Evolutionary conservation across 2,797 vertebrate genomes (phyloP).

Genomic region (Halcyon leucocephala): DNA sequence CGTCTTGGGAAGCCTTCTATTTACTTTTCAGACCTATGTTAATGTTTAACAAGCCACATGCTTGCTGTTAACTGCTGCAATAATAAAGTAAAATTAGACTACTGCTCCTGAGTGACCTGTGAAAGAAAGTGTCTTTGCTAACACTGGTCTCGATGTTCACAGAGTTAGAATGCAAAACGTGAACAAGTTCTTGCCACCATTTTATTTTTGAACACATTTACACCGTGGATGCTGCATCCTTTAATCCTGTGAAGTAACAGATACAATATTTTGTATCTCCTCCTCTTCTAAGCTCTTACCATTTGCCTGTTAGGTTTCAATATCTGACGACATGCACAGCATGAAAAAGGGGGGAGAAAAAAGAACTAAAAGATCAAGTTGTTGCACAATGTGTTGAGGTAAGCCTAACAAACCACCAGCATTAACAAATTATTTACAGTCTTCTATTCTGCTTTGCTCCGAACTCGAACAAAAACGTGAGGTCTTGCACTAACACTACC

Average conservation of each 20-base stretch:
- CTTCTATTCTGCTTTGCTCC: background rate
- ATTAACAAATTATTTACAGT: background rate
- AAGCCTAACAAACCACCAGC: slow-evolving; percentile 4
- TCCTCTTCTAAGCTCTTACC: slow-evolving; percentile 85
- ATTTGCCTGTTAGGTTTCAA: slow-evolving; percentile 95
- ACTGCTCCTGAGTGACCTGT: background rate
- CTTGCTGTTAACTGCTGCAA: background rate
- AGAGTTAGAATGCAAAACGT: background rate
- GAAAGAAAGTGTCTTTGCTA: slow-evolving; percentile 64
- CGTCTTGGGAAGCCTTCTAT: background rate
- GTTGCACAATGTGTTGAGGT: slow-evolving; percentile 32
- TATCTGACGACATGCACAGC: slow-evolving; percentile 92
- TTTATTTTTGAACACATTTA: slow-evolving; percentile 68
- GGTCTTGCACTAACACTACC: background rate
- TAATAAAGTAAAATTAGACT: background rate
- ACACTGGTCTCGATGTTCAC: background rate
- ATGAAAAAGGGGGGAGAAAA: slow-evolving; percentile 75
- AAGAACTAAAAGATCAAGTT: slow-evolving; percentile 74
- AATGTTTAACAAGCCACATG: background rate
- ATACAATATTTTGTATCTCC: slow-evolving; percentile 58
- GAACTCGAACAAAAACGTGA: background rate
- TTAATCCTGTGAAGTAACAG: slow-evolving; percentile 40
- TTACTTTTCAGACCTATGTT: background rate
- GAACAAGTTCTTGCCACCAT: slow-evolving; percentile 44
- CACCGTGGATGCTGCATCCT: slow-evolving; percentile 52